phyloP scores from a whole-genome alignment of 2,113 vertebrate species.

The Miniopterus natalensis region DNA sequence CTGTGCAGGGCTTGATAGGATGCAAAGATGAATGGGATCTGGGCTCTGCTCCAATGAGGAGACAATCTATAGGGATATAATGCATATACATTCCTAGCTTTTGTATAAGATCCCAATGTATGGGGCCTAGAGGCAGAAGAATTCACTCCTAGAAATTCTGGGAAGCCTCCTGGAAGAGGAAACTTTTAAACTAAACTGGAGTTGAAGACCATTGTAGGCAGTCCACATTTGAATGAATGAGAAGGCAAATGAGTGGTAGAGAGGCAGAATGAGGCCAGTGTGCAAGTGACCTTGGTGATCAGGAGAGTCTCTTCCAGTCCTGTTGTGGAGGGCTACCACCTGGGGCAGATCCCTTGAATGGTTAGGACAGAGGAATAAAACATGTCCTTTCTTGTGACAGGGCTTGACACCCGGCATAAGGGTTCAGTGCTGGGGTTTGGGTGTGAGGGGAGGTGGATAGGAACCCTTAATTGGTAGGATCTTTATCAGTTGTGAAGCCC shows the following conservation, averaged over 20 bases:
- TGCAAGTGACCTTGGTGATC: not conserved
- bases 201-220: not conserved
- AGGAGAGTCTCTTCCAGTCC: not conserved
- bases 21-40: not conserved
- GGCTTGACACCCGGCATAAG: not conserved
- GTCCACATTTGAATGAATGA: not conserved
- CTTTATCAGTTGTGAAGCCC: not conserved
- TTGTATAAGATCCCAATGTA: not conserved
- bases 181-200: not conserved
- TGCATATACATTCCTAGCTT: not conserved
- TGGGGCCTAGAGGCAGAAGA: not conserved
- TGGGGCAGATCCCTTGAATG: not conserved
- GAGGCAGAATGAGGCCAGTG: not conserved
- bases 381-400: not conserved
- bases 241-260: not conserved
- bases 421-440: not conserved
- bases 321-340: not conserved
- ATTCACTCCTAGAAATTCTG: not conserved
- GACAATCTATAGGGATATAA: not conserved
- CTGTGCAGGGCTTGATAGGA: not conserved
- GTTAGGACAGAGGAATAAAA: not conserved
- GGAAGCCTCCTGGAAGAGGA: conserved; percentile 10
- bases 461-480: not conserved
- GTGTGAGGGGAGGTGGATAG: not conserved
- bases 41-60: not conserved